Evolutionary conservation across 2,888 invertebrate species (phyloP), one percentile per base, ranked within the genome.

Genomic region (Pristionchus arcanus): DNA sequence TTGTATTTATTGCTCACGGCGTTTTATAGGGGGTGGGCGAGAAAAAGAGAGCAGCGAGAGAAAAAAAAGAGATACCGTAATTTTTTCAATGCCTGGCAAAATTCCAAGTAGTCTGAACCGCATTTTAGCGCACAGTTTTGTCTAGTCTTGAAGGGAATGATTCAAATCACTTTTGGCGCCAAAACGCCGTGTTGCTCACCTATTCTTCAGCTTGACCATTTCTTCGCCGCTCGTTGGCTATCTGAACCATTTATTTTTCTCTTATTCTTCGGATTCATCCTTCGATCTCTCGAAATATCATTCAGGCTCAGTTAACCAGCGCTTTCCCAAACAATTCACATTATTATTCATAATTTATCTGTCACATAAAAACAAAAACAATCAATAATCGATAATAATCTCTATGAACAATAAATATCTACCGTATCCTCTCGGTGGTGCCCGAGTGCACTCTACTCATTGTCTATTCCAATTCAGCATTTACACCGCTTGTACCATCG

Each of bases 401-500:
- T 13, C 42, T 81, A 42, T 49, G 42, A 49, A 28, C 42, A 42
- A 81, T n/a, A n/a, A n/a, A n/a, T n/a, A n/a, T 42, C 81, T 81
- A 81, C 81, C 31, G 49, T 81, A 42, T 21, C 42, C 42, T 53
- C 31, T 85, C 15, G 28, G 34, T 25, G 37, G 37, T 81, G 49
- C 55, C 0, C 59, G 59, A 13, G 84, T 85, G 37, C 34, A 85
- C 15, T 59, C 34, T n/a, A 55, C 28, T 25, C 28, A 84, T 55
- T 55, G 59, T 34, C 84, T 84, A 84, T 49, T 53, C 28, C 49
- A 68, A 87, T 68, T 92, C 90, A 94, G 90, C 94, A 92, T 81
- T 92, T 91, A 85, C 95, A 95, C 55, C 95, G 95, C 89, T 94
- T 92, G 21, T 98, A 97, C 97, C 97, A 98, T 91, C 99, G 96